Conservation (phyloP, 2,113 vertebrate genomes). For the Ivindomyrus marchei region DNA sequence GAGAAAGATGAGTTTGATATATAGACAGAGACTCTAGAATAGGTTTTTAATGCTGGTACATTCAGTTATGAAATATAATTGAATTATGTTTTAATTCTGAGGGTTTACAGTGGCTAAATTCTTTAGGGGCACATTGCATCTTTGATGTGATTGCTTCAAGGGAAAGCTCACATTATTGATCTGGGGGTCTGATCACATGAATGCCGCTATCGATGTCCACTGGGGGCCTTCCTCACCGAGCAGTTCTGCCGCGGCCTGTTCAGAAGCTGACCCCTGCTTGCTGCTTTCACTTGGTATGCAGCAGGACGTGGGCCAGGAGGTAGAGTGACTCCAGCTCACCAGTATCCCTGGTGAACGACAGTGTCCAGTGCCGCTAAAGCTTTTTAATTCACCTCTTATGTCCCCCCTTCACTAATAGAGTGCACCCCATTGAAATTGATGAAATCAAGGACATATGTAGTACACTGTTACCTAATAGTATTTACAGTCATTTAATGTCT, state of each 20-base stretch:
- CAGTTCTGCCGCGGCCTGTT: conserved; percentile 42
- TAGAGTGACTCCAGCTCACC: background rate
- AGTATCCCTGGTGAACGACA: background rate
- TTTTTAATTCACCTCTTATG: background rate
- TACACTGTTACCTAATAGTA: background rate
- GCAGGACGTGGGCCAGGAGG: background rate
- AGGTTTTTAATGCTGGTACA: background rate
- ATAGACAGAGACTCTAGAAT: background rate
- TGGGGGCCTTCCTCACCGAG: conserved; percentile 38
- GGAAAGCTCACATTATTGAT: conserved; percentile 42
- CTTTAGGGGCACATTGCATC: background rate
- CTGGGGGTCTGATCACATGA: conserved; percentile 48
- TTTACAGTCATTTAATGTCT: background rate
- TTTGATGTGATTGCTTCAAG: conserved; percentile 6
- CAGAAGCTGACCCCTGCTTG: background rate
- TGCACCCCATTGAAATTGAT: background rate
- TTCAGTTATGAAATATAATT: background rate
- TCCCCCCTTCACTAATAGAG: background rate
- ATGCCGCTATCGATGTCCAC: conserved; percentile 41
- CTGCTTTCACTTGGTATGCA: background rate
- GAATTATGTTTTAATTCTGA: background rate
- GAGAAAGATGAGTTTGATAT: background rate
- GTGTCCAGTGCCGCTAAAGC: background rate
- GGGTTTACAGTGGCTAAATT: background rate
- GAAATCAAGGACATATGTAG: background rate